Conservation (phyloP, 1,140 invertebrate species). For the Scaptomyza hsui region DNA sequence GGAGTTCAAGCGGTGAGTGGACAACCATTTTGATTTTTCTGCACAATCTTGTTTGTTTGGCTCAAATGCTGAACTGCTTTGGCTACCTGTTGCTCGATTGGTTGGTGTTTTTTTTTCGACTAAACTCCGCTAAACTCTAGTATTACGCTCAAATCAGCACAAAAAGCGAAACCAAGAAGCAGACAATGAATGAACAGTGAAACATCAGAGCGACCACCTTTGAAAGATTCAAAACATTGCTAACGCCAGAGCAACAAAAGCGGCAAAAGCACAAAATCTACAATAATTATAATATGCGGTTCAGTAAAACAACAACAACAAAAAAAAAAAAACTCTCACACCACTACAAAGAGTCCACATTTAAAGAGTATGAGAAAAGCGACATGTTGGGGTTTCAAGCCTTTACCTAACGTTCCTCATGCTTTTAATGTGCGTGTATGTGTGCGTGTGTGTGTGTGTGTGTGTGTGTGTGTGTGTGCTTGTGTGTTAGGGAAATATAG, state of each 20-base stretch:
- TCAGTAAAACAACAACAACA: too few relatives aligned
- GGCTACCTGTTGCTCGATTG: conserved; percentile 43
- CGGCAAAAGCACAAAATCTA: conserved; percentile 58
- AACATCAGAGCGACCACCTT: conserved; percentile 69
- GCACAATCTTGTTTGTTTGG: conserved; percentile 23
- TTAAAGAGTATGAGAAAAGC: conserved; percentile 13
- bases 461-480: conserved; percentile 38
- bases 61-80: conserved; percentile 9
- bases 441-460: conserved; percentile 35
- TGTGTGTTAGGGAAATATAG: conserved; percentile 56
- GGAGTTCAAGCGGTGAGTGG: conserved; percentile 21
- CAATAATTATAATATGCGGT: conserved; percentile 68
- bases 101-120: conserved; percentile 25
- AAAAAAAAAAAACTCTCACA: conserved; percentile 26
- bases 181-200: conserved; percentile 25
- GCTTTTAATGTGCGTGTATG: conserved; percentile 15
- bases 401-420: conserved; percentile 65
- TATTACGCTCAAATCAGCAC: conserved; percentile 14
- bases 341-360: conserved; percentile 4
- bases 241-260: conserved; percentile 14
- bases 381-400: conserved; percentile 60
- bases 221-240: conserved; percentile 29
- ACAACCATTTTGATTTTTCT: conserved; percentile 28
- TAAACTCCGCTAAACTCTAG: conserved; percentile 44
- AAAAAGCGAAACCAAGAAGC: conserved; percentile 38